Conservation (phyloP, 1,140 invertebrate species). For the Lepidurus apus region DNA sequence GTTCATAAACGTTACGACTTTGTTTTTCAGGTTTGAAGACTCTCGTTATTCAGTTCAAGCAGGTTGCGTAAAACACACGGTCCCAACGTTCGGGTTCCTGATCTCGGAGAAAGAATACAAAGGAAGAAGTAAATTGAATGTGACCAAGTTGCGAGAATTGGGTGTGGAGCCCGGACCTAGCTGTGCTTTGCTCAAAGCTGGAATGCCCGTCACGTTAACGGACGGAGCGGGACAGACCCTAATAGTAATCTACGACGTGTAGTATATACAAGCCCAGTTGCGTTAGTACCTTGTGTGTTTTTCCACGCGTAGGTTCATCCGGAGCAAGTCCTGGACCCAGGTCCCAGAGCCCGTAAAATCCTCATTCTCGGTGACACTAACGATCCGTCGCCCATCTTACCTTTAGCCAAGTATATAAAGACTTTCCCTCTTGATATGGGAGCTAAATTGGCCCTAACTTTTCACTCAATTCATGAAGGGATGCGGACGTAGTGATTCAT, state of each 20-base stretch:
- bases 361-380: constrained; percentile 47
- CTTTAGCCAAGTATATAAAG: constrained; percentile 41
- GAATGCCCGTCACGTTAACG: constrained; percentile 1
- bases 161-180: constrained; percentile 45
- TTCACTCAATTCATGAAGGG: constrained; percentile 35
- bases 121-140: constrained; percentile 43
- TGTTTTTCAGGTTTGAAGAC: constrained; percentile 39
- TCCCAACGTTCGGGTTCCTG: constrained; percentile 48
- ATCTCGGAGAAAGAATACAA: constrained; percentile 42
- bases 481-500: constrained; percentile 47
- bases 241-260: not conserved
- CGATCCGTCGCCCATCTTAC: constrained; percentile 42
- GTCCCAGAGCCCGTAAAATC: constrained; percentile 43
- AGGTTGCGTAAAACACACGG: constrained; percentile 45
- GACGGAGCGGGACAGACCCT: not conserved
- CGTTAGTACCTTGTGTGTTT: not conserved
- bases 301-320: constrained; percentile 41
- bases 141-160: constrained; percentile 40
- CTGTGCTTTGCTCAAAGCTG: constrained; percentile 38
- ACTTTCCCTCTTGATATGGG: not conserved
- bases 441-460: constrained; percentile 19
- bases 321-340: constrained; percentile 43
- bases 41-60: constrained; percentile 43
- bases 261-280: not conserved
- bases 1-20: constrained; percentile 15